Evolutionary conservation across 1,140 invertebrate genomes (phyloP), one percentile per base, ranked within the genome.

Genomic region (Heliconius hermathena): DNA sequence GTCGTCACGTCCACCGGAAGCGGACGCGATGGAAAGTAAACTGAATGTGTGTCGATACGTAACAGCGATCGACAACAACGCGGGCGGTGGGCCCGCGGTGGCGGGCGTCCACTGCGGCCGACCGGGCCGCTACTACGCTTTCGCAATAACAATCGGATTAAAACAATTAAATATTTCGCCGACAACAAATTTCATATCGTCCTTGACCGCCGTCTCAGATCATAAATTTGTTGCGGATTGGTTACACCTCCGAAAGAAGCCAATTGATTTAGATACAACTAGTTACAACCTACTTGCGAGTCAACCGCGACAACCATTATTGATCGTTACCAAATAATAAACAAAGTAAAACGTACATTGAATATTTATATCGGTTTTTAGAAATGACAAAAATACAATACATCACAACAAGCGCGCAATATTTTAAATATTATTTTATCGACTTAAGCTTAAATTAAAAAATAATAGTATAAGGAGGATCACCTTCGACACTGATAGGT

Each of bases 21-120:
- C 33, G 81, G 77, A 82, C 41, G 60, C 81, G 71, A 79, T 81
- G 54, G 83, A 84, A 82, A 84, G 81, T 82, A 78, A 84, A 78
- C 52, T 41, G 79, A 82, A 77, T 83, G 76, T 85, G 81, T 79
- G 83, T 73, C 81, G 78, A 81, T 33, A 84, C 82, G 77, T 81
- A 83, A 81, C 74, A 57, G 8, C 36, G n/a, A 33, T 8, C 36
- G 66, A 26, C 74, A 29, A 33, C 71, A 26, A 13, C 33, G 33
- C 33, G 33, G 33, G 33, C 33, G 33, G 33, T 4, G 33, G 0
- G 29, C 29, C 29, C 2, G 29, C 29, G 29, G 2, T 46, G 41
- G 41, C 41, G 11, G 41, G 33, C 33, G 33, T 46, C 41, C 26
- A 36, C 57, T 11, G 9, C 33, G n/a, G 73, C 54, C 54, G 66